Conservation (phyloP, 2,888 invertebrate genomes). For the Dryomyza anilis region DNA sequence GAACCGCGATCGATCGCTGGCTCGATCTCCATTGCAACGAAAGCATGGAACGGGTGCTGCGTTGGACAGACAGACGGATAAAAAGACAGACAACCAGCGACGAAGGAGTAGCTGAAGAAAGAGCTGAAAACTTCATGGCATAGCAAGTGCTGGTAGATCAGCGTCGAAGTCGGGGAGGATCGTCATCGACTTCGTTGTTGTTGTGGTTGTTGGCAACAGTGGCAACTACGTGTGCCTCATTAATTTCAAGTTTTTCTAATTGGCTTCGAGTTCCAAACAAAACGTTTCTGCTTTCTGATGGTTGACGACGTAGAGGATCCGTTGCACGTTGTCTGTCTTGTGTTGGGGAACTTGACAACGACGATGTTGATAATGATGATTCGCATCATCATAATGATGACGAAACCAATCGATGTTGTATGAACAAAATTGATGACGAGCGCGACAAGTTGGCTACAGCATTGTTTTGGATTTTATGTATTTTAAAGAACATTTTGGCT, state of each 20-base stretch:
- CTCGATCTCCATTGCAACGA: conserved; percentile 9
- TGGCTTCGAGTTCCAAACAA: conserved; percentile 47
- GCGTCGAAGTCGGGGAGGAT: background rate
- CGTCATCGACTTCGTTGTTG: background rate
- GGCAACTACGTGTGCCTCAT: conserved; percentile 41
- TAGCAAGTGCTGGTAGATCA: background rate
- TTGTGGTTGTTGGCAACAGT: too few relatives aligned
- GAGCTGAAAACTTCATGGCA: too few relatives aligned
- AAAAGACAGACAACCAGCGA: too few relatives aligned
- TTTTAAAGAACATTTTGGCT: too few relatives aligned
- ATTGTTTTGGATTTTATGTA: background rate
- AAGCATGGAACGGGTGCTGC: background rate
- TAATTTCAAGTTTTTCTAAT: conserved; percentile 49
- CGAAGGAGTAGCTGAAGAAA: background rate
- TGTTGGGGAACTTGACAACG: conserved; percentile 29
- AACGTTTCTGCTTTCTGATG: conserved; percentile 36
- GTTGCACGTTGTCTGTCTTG: background rate
- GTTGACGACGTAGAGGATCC: background rate
- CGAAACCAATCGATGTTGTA: conserved; percentile 40
- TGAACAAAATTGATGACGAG: conserved; percentile 37
- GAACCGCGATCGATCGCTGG: conserved; percentile 11
- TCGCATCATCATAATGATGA: background rate
- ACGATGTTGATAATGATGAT: background rate
- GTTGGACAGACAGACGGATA: background rate
- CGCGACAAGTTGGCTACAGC: conserved; percentile 26